Conservation (phyloP, 2,797 vertebrate species). For the Propithecus perrieri region DNA sequence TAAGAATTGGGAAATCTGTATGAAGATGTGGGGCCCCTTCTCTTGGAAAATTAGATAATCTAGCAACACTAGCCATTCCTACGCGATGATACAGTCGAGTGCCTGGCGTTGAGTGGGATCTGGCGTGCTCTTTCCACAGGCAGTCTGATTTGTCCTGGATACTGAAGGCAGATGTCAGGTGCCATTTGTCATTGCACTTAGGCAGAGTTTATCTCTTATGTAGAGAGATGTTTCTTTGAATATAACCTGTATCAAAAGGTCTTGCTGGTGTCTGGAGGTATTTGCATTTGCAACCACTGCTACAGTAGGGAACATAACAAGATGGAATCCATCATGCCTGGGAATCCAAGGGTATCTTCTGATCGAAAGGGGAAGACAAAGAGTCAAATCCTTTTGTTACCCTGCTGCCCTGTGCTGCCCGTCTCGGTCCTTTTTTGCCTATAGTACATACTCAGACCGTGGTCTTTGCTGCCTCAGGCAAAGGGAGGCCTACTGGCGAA, state of each 20-base stretch:
- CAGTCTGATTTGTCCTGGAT: too few relatives aligned
- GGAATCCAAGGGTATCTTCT: background rate
- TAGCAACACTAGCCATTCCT: background rate
- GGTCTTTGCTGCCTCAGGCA: background rate
- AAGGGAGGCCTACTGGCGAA: background rate
- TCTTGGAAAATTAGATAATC: background rate
- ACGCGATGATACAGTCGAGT: rapidly evolving
- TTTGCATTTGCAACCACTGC: background rate
- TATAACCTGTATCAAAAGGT: background rate
- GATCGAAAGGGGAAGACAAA: background rate
- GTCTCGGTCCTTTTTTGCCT: background rate
- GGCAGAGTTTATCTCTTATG: background rate
- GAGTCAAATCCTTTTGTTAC: rapidly evolving
- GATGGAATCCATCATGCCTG: background rate
- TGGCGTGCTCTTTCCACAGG: background rate
- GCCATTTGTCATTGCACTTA: too few relatives aligned
- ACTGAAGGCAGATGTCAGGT: rapidly evolving
- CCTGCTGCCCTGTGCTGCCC: background rate
- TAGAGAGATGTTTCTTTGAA: background rate
- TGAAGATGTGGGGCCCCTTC: background rate
- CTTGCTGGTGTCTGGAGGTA: background rate
- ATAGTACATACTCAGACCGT: rapidly evolving
- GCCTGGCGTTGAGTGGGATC: rapidly evolving
- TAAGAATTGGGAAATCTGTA: background rate
- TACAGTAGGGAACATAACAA: rapidly evolving